Base-by-base conservation (phyloP, 1,140 invertebrate species). In the Bombus sylvicola region DNA sequence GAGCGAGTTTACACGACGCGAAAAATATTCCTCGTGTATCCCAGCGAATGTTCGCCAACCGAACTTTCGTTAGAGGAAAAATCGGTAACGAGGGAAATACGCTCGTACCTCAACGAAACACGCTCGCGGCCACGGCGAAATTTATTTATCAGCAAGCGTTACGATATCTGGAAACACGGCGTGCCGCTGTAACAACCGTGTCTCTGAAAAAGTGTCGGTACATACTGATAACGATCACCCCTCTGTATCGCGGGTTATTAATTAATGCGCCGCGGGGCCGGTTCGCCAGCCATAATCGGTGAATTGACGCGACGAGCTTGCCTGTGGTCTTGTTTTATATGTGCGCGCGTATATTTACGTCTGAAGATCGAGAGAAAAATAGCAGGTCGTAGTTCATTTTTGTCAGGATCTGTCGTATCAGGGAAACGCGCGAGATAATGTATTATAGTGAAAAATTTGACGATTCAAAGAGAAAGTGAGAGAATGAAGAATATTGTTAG, bases 161-260 rank as follows among this genome's bases (percentile, higher is more conserved):
- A n/a, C 80, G 71, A 89, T 89, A 89, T 88, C 79, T 88, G 71
- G 85, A 88, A 89, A 89, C 59, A 62, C 31, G 64, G 34, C 62
- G 28, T 37, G 59, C 57, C 53, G 69, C 43, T 37, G 81, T 62
- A 83, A 41, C 78, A 66, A 34, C 18, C 43, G 59, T 59, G 43
- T 25, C 69, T 62, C 64, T 62, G 82, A 74, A 78, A 87, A 88
- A 75, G 73, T 85, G 57, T 83, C 57, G 75, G 74, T 69, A 39
- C 88, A 74, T 64, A 28, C 75, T 64, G 87, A 82, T 89, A 89
- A 89, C 83, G 73, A 89, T 89, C 82, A 73, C 66, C 77, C 43
- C 79, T 59, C 53, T 88, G 68, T 69, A 81, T 59, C 62, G 75
- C 69, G 76, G 59, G 85, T 89, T 88, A 89, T 89, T 89, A 89